Evolutionary conservation across 2,797 vertebrate species (phyloP), one percentile per base, ranked within the genome.

Genomic region (Chaetophractus vellerosus): DNA sequence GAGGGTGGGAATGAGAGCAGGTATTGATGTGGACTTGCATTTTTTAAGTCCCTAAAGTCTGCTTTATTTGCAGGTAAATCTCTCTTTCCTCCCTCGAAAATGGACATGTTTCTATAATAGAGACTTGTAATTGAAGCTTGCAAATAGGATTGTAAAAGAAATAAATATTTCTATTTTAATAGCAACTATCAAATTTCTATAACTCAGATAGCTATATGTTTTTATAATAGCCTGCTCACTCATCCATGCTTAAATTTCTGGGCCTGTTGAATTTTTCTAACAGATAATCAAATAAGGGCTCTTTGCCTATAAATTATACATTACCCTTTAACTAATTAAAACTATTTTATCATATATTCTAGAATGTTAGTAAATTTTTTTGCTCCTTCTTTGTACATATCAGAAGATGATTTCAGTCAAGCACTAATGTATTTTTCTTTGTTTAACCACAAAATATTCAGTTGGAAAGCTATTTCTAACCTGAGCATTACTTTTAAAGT

Each of bases 401-500:
- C 57, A 88, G 52, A 72, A 88, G 93, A 88, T 69, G 79, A 76
- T 94, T 96, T 96, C 52, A 88, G 82, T 90, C 68, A 84, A 95
- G 33, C 36, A 41, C 36, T 87, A 61, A 90, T 76, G 64, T 91
- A n/a, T 93, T 95, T 96, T 97, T 96, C 96, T 97, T 97, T 97
- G 92, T 97, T 97, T 96, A 98, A 97, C 97, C 96, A 98, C 97
- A 95, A 97, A 98, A 97, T 95, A 94, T 87, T 88, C 88, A 85
- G 95, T 97, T 97, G 93, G 94, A 97, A 96, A 97, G 88, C 97
- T 97, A 71, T 94, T 96, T 96, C 96, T 98, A 98, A 98, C 97
- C 97, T 97, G 97, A 98, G 97, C 96, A 95, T 97, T 97, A 97
- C 97, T 98, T 98, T 97, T 97, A 96, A 98, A 98, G 98, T 97